These are phyloP conservation scores for Eulimnadia texana DNA, from an alignment of 1,140 invertebrate genomes.

Conservation along the genomic window DNA sequence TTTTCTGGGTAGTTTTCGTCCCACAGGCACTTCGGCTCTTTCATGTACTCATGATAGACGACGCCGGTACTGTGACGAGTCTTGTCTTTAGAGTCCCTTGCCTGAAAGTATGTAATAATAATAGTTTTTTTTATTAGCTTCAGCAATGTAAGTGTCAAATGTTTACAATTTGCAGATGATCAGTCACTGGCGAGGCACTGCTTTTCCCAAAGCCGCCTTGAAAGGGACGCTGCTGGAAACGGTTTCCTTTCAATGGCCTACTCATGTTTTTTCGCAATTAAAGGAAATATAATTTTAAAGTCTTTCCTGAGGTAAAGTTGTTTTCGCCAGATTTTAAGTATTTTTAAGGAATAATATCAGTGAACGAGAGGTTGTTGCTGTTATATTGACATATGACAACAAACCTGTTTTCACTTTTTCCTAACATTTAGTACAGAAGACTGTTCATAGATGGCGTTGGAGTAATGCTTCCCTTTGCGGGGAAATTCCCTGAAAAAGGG, in stretches of 20 bases:
- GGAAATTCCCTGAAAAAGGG: too few relatives aligned
- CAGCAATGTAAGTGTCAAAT: not conserved
- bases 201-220: not conserved
- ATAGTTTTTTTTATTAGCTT: not conserved
- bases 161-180: not conserved
- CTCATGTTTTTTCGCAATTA: not conserved
- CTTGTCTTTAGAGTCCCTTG: constrained; percentile 43
- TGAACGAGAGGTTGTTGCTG: too few relatives aligned
- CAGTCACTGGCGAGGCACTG: not conserved
- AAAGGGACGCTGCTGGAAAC: not conserved
- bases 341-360: too few relatives aligned
- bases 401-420: too few relatives aligned
- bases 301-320: too few relatives aligned
- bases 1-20: constrained; percentile 66
- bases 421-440: too few relatives aligned
- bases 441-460: too few relatives aligned
- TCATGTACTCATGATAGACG: constrained; percentile 60
- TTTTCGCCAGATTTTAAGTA: too few relatives aligned
- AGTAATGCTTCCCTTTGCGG: too few relatives aligned
- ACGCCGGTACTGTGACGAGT: constrained; percentile 51
- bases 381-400: too few relatives aligned
- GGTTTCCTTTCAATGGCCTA: not conserved
- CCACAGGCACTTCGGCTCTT: constrained; percentile 64
- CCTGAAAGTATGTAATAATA: constrained; percentile 27
- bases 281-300: too few relatives aligned